phyloP scores from a whole-genome alignment of 2,797 vertebrate species.

The Megaceryle alcyon region DNA sequence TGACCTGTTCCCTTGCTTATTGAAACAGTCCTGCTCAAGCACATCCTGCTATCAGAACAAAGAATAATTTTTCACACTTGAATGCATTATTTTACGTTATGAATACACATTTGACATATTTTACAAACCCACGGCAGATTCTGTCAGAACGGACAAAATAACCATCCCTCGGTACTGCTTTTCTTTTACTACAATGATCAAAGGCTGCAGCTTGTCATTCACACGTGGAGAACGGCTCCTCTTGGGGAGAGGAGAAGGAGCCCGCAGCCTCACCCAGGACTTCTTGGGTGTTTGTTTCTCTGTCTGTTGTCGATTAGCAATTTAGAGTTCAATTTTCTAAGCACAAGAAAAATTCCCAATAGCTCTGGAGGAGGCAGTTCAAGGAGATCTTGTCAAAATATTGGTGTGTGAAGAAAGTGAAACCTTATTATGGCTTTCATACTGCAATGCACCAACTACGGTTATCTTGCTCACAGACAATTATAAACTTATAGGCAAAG shows the following conservation, averaged over 20 bases:
- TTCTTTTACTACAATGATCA: neutral
- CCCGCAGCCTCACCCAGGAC: neutral
- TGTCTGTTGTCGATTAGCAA: neutral
- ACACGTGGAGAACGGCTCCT: neutral
- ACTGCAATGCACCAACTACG: neutral
- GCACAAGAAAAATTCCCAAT: slow-evolving; percentile 12
- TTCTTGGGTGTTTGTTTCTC: slow-evolving; percentile 22
- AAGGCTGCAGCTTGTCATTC: slow-evolving; percentile 53
- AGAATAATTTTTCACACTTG: neutral
- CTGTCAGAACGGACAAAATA: slow-evolving; percentile 25
- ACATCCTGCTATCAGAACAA: neutral
- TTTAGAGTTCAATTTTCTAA: neutral
- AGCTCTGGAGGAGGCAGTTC: neutral
- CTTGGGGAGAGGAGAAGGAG: neutral
- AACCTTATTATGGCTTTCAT: slow-evolving; percentile 22
- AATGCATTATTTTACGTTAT: neutral
- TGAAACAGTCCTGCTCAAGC: neutral
- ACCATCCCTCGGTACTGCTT: neutral
- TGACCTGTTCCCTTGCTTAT: slow-evolving; percentile 14
- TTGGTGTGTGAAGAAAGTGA: neutral
- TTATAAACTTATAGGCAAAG: neutral
- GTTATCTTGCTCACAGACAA: neutral
- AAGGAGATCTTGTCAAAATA: slow-evolving; percentile 53
- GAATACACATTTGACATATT: slow-evolving; percentile 3
- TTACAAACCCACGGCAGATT: neutral